phyloP scores from a whole-genome alignment of 2,888 invertebrate species.

The Nomada goodeniana region DNA sequence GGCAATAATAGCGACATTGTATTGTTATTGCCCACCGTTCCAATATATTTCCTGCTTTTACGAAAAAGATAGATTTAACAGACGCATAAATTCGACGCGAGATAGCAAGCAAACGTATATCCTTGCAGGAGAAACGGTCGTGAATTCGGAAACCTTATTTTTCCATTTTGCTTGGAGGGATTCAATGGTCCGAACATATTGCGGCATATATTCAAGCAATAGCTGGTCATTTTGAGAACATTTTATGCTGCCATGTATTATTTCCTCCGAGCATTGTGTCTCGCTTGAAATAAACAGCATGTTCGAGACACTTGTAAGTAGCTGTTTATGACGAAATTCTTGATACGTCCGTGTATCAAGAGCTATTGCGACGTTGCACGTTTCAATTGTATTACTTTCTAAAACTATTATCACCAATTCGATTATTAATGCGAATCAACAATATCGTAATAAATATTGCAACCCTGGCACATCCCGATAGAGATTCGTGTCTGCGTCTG shows the following conservation, averaged over 20 bases:
- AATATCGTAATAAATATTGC: too few species aligned
- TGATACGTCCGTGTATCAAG: background rate
- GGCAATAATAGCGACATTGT: background rate
- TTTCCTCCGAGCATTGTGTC: constrained; percentile 11
- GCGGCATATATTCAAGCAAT: background rate
- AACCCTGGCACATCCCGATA: too few species aligned
- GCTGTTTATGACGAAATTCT: background rate
- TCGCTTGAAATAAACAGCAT: background rate
- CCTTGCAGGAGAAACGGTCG: background rate
- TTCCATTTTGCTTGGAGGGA: constrained; percentile 1
- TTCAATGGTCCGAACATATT: constrained; percentile 25
- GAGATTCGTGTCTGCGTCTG: too few species aligned
- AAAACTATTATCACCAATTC: too few species aligned
- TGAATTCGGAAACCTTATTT: constrained; percentile 26
- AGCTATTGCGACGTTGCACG: background rate
- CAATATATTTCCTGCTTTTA: background rate
- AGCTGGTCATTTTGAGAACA: constrained; percentile 17
- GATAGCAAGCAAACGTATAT: background rate
- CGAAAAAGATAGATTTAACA: background rate
- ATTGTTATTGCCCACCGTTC: background rate
- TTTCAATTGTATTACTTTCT: too few species aligned
- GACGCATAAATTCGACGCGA: constrained; percentile 9
- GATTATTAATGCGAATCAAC: too few species aligned
- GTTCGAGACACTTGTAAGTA: background rate
- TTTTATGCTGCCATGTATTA: background rate